Conservation (phyloP, 2,113 vertebrate species). For the Struthidea cinerea region DNA sequence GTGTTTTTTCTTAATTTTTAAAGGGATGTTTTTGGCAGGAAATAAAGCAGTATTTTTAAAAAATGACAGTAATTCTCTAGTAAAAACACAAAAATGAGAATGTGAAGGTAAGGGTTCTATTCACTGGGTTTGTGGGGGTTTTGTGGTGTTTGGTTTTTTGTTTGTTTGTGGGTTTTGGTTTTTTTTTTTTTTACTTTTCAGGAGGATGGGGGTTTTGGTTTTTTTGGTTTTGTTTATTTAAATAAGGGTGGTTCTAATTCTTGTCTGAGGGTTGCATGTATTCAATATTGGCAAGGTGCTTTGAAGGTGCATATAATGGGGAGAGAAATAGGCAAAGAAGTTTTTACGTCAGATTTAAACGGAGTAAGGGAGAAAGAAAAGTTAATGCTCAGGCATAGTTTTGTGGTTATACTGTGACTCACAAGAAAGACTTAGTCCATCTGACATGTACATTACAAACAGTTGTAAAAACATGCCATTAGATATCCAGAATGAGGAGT, state of each 20-base stretch:
- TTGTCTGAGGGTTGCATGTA: background rate
- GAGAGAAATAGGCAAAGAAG: background rate
- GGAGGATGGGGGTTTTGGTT: fast-evolving
- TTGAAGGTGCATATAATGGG: background rate
- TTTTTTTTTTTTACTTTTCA: background rate
- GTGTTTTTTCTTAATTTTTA: background rate
- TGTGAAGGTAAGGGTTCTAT: background rate
- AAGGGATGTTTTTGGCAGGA: background rate
- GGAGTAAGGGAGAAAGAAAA: background rate
- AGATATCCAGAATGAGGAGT: background rate
- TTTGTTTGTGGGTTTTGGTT: background rate
- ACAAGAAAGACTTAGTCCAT: slow-evolving; percentile 2
- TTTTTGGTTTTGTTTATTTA: background rate
- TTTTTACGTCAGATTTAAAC: background rate
- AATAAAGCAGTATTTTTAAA: background rate
- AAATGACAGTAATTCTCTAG: background rate
- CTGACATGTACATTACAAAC: slow-evolving; percentile 34
- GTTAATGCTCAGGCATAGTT: background rate
- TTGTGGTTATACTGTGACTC: slow-evolving; percentile 23
- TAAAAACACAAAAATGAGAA: background rate
- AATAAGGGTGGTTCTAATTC: background rate
- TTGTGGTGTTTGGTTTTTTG: background rate
- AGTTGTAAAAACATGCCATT: slow-evolving; percentile 51
- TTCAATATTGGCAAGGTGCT: background rate
- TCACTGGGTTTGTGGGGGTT: background rate